These are phyloP conservation scores for Polietes domitor DNA, from an alignment of 2,888 invertebrate species.

Conservation along the genomic window DNA sequence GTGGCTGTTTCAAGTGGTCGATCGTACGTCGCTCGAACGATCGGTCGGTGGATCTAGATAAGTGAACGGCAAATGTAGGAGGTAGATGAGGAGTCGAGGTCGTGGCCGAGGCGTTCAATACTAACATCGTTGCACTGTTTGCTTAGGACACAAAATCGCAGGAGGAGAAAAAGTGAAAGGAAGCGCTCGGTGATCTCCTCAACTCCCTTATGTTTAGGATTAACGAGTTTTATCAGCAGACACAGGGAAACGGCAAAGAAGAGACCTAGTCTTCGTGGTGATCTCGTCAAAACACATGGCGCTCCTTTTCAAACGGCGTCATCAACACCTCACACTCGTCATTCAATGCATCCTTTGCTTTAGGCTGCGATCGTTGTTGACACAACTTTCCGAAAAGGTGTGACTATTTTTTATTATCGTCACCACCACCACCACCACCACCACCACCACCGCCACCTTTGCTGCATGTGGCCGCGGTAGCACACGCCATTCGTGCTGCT, in stretches of 20 bases:
- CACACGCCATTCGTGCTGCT: not conserved
- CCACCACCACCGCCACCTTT: not conserved
- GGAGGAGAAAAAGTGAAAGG: not conserved
- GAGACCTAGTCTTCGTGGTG: too few species aligned
- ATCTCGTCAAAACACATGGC: constrained; percentile 62
- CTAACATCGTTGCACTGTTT: constrained; percentile 32
- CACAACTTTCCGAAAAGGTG: constrained; percentile 40
- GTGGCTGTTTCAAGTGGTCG: constrained; percentile 61
- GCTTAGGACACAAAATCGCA: constrained; percentile 32
- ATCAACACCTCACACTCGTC: not conserved
- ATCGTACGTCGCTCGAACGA: too few species aligned
- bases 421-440: not conserved
- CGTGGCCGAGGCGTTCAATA: not conserved
- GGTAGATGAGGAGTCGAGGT: constrained; percentile 4
- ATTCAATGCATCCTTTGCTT: not conserved
- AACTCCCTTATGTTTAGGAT: constrained; percentile 65
- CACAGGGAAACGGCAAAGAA: not conserved
- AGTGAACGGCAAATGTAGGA: not conserved
- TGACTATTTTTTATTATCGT: constrained; percentile 41
- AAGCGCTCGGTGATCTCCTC: too few species aligned
- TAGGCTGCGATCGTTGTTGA: not conserved
- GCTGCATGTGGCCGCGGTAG: not conserved
- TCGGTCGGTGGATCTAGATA: constrained; percentile 23
- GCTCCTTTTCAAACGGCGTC: not conserved
- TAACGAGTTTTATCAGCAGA: constrained; percentile 39